phyloP scores from a whole-genome alignment of 2,797 vertebrate genomes.

The Helicolenus hilgendorfi region DNA sequence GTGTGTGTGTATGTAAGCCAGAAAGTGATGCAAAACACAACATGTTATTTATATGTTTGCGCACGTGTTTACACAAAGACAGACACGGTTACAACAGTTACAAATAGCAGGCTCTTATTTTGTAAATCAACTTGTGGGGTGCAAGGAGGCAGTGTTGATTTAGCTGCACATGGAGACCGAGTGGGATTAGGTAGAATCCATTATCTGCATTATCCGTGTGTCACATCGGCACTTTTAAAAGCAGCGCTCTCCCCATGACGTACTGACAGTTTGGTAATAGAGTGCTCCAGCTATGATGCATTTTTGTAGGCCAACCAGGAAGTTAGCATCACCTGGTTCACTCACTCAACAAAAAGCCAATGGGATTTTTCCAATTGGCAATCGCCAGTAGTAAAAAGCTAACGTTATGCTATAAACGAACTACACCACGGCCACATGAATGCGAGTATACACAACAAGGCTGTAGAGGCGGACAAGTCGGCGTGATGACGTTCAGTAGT shows the following conservation, averaged over 20 bases:
- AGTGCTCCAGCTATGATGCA: no score
- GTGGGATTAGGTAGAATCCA: conserved; percentile 43
- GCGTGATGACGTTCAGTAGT: no score
- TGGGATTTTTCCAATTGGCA: no score
- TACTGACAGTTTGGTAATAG: conserved; percentile 26
- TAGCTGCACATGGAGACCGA: neutral
- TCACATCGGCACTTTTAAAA: conserved; percentile 47
- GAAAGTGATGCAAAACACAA: conserved; percentile 1
- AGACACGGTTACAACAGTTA: neutral
- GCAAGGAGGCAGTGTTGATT: neutral
- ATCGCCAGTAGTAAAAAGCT: fast-evolving
- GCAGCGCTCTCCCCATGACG: conserved; percentile 28
- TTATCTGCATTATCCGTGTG: conserved; percentile 50
- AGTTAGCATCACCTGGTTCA: no score
- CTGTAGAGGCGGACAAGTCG: no score
- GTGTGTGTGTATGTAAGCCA: neutral
- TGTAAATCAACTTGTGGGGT: neutral
- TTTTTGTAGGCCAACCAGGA: no score
- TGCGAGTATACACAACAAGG: no score
- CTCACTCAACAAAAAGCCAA: no score
- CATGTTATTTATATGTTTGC: neutral
- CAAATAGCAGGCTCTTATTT: conserved; percentile 17
- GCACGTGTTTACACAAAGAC: neutral
- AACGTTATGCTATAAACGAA: no score
- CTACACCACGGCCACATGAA: no score